Conservation (phyloP, 2,888 invertebrate species). For the Clanis bilineata region DNA sequence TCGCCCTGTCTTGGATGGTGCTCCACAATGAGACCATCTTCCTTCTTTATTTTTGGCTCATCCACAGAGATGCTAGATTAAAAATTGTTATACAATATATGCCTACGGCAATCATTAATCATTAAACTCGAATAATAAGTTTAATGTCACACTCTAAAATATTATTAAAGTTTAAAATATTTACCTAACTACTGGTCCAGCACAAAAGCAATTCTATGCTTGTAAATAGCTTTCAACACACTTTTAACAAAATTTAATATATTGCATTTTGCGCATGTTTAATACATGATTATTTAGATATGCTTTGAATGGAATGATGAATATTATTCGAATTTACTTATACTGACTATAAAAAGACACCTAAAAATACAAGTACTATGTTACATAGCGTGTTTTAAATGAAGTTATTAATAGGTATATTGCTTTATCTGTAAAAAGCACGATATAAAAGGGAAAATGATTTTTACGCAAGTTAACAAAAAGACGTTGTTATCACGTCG, state of each 20-base stretch:
- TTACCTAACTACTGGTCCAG: not conserved
- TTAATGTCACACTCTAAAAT: too few relatives aligned
- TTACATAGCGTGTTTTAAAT: not conserved
- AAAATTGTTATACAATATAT: too few relatives aligned
- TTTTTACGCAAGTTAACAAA: too few relatives aligned
- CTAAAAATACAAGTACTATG: not conserved
- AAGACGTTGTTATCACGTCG: too few relatives aligned
- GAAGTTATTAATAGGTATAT: not conserved
- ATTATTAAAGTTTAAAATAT: not conserved
- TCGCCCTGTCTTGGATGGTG: too few relatives aligned
- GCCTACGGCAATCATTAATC: too few relatives aligned
- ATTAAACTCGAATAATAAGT: too few relatives aligned
- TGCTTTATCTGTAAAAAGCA: too few relatives aligned
- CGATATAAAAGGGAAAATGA: too few relatives aligned
- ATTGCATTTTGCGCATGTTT: conserved; percentile 3
- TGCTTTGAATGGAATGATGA: not conserved
- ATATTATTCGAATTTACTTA: not conserved
- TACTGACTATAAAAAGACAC: not conserved
- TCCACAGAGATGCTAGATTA: too few relatives aligned
- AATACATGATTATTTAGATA: not conserved
- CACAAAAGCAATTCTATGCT: not conserved
- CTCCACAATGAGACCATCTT: too few relatives aligned
- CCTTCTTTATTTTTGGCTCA: too few relatives aligned
- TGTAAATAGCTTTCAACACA: not conserved
- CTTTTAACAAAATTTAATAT: not conserved